Base-by-base conservation (phyloP, 2,888 invertebrate genomes). In the Lasioglossum vierecki region DNA sequence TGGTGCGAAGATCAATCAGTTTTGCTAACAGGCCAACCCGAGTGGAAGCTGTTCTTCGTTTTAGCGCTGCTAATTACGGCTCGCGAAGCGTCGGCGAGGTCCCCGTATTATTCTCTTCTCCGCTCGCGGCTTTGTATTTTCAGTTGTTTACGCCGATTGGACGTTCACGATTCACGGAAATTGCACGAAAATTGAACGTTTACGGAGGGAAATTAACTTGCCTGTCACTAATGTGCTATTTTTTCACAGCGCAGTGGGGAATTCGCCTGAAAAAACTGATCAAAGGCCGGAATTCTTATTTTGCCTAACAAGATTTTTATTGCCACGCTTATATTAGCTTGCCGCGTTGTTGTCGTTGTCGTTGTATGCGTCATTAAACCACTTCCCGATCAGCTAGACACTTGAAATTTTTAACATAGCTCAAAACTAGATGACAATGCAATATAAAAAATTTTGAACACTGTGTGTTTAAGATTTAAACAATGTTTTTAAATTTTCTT, bases 1-100 rank as follows among this genome's bases (percentile, higher is more conserved):
- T 80, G 49, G 70, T 63, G 75, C 41, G 22, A 41, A 22, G 57
- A 70, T 83, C 76, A 57, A 49, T 46, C 74, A 60, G 78, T 84
- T 86, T 72, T 76, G 82, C 76, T 44, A 11, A 41, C n/a, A 35
- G 70, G 30, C 13, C n/a, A 44, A 44, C 76, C 74, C 30, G 63
- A 63, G 74, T 35, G 73, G n/a, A 66, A 46, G 18, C 9, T 35
- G 13, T 11, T 39, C 30, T 30, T 41, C 35, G 49, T 68, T 76
- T 39, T 41, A 41, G 9, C 35, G 1, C 39, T 2, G 41, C 53
- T 76, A 76, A 75, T 78, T 75, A 78, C 2, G 35, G 35, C 35
- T 35, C 63, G 70, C 22, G 35, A 70, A 49, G 26, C 66, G 53
- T 3, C 13, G 5, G 1, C 60, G 60, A 66, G 35, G 4, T 8